phyloP scores from a whole-genome alignment of 2,888 invertebrate genomes.

The Dioctria linearis region DNA sequence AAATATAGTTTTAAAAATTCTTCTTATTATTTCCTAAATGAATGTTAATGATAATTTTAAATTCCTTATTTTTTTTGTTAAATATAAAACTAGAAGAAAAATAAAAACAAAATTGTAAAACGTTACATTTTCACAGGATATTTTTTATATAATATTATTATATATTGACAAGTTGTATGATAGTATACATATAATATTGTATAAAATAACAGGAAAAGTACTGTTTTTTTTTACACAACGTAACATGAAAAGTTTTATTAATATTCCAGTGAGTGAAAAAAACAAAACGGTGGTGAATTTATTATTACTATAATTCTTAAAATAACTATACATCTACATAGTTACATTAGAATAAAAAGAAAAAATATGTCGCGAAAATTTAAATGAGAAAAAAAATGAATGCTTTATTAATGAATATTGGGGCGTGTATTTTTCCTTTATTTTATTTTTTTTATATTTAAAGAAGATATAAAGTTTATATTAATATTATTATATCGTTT shows the following conservation, averaged over 20 bases:
- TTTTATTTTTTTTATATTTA: constrained; percentile 9
- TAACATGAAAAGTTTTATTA: constrained; percentile 9
- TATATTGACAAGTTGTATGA: constrained; percentile 11
- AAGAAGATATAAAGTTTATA: constrained; percentile 34
- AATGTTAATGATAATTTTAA: constrained; percentile 31
- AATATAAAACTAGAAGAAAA: constrained; percentile 21
- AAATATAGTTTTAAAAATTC: background rate
- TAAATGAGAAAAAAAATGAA: too few relatives aligned
- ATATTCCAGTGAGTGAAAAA: constrained; percentile 40
- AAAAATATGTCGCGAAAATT: background rate
- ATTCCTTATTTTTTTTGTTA: constrained; percentile 16
- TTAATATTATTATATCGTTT: constrained; percentile 27
- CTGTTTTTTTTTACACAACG: background rate
- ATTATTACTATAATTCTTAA: constrained; percentile 10
- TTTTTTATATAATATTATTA: constrained; percentile 32
- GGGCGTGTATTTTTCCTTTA: background rate
- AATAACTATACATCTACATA: constrained; percentile 9
- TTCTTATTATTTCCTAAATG: constrained; percentile 5
- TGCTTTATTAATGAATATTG: background rate
- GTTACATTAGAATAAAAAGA: constrained; percentile 5
- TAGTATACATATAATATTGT: constrained; percentile 10
- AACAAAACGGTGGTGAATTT: constrained; percentile 33
- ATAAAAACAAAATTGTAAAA: background rate
- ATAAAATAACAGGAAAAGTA: constrained; percentile 27
- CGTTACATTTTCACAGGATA: constrained; percentile 34